Evolutionary conservation across 2,888 invertebrate species (phyloP).

Genomic region (Scrobipalpa costella): DNA sequence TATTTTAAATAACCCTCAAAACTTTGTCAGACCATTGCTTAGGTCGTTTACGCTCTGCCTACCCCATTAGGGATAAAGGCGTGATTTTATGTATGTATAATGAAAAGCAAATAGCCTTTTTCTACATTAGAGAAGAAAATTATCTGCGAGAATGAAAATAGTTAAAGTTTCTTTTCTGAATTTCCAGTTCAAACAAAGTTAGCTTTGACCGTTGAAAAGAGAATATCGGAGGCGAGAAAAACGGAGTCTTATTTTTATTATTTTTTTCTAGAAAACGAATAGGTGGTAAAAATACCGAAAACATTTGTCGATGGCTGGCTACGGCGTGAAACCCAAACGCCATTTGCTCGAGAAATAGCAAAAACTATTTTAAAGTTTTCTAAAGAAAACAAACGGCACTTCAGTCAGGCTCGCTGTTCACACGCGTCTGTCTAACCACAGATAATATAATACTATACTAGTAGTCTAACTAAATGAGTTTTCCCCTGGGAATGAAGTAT

Average conservation of each 20-base stretch:
- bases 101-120: too few species aligned
- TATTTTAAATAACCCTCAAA: too few species aligned
- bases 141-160: neutral
- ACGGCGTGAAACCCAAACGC: neutral
- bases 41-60: too few species aligned
- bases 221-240: constrained; percentile 1
- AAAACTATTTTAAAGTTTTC: neutral
- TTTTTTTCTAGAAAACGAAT: neutral
- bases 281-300: neutral
- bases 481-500: too few species aligned
- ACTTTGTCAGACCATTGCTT: too few species aligned
- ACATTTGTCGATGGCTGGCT: neutral
- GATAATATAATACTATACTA: too few species aligned
- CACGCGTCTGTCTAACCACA: too few species aligned
- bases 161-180: neutral
- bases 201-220: neutral
- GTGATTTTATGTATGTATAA: too few species aligned
- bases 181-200: neutral
- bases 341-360: neutral
- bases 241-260: neutral
- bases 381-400: neutral
- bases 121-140: neutral
- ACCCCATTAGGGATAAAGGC: too few species aligned
- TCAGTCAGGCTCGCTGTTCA: neutral
- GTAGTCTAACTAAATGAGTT: too few species aligned